Conservation (phyloP, 1,140 invertebrate species). For the Ceratitis capitata region DNA sequence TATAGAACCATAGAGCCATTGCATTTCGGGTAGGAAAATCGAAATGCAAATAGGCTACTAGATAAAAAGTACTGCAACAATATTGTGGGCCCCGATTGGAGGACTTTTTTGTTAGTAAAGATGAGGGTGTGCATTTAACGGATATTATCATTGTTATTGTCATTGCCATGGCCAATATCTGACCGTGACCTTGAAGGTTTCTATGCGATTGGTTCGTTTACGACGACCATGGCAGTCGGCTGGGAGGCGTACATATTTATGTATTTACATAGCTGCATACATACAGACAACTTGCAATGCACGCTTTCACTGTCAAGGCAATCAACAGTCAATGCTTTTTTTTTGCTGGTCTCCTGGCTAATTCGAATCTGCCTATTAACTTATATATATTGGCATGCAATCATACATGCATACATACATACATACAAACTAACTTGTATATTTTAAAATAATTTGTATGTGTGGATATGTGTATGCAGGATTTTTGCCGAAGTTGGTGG, state of each 20-base stretch:
- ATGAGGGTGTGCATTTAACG: slow-evolving; percentile 14
- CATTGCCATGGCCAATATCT: slow-evolving; percentile 29
- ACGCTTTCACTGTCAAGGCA: slow-evolving; percentile 2
- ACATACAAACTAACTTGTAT: not conserved
- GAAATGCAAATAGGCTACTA: not conserved
- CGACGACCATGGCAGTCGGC: not conserved
- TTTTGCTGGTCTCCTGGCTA: not conserved
- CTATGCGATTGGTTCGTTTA: not conserved
- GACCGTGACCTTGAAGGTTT: slow-evolving; percentile 6
- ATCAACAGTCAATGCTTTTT: not conserved
- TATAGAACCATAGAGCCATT: not conserved
- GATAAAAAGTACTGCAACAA: not conserved
- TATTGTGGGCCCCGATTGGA: not conserved
- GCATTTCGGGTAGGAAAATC: not conserved
- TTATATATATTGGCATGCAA: not conserved
- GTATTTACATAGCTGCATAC: not conserved
- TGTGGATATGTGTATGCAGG: not conserved
- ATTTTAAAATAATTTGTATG: too few species aligned
- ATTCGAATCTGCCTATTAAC: not conserved
- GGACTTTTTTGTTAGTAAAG: not conserved
- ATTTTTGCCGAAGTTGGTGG: not conserved
- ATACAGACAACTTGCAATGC: not conserved
- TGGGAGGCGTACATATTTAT: not conserved
- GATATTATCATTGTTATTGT: not conserved
- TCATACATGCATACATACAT: not conserved